Conservation (phyloP, 2,797 vertebrate genomes). For the Enteromius afrohamiltoni region DNA sequence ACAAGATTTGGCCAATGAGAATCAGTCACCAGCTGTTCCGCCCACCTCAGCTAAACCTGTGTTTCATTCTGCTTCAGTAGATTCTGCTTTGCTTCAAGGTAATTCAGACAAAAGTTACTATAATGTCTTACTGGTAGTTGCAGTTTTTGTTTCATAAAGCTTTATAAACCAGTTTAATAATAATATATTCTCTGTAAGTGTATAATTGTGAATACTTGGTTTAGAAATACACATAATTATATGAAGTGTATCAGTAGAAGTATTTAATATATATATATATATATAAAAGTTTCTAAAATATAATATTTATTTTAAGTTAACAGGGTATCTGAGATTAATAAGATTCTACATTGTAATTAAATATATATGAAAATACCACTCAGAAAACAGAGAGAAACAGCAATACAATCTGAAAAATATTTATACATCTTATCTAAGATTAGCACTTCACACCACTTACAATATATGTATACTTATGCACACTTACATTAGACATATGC, state of each 20-base stretch:
- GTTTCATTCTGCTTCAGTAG: conserved; percentile 44
- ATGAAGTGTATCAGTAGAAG: not conserved
- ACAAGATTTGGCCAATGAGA: conserved; percentile 59
- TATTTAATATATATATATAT: not conserved
- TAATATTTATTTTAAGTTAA: too few species aligned
- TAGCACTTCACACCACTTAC: too few species aligned
- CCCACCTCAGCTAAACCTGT: conserved; percentile 53
- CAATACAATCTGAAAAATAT: not conserved
- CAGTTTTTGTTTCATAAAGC: not conserved
- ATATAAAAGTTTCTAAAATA: not conserved
- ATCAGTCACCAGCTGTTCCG: conserved; percentile 60
- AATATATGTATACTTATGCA: too few species aligned
- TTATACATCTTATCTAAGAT: not conserved
- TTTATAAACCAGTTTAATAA: not conserved
- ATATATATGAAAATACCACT: not conserved
- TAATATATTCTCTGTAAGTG: not conserved
- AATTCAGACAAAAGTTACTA: not conserved
- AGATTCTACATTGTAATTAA: not conserved
- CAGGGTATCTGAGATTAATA: not conserved
- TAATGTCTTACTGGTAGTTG: not conserved
- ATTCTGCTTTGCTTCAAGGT: conserved; percentile 68
- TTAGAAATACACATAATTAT: not conserved
- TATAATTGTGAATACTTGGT: not conserved
- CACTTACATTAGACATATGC: too few species aligned
- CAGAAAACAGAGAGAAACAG: not conserved